Conservation (phyloP, 2,888 invertebrate genomes). For the Cyaniris semiargus region DNA sequence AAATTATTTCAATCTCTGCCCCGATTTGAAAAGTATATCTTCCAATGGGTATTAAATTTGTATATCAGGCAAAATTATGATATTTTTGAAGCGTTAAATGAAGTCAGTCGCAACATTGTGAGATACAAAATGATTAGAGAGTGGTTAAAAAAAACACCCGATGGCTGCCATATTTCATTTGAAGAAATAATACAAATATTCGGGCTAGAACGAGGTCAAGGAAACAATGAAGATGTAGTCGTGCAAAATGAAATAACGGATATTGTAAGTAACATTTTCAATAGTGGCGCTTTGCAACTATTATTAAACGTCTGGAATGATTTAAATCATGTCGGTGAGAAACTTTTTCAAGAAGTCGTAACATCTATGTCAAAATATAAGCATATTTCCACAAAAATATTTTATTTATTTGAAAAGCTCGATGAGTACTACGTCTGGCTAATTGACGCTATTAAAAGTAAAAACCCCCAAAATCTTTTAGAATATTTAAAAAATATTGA, state of each 20-base stretch:
- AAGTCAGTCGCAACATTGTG: neutral
- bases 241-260: neutral
- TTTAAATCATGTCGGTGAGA: constrained; percentile 25
- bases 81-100: constrained; percentile 23
- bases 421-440: constrained; percentile 10
- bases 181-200: constrained; percentile 28
- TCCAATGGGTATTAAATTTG: constrained; percentile 20
- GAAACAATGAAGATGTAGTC: neutral
- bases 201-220: neutral
- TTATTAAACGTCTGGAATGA: neutral
- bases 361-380: constrained; percentile 24
- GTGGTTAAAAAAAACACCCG: constrained; percentile 11
- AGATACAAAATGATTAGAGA: neutral
- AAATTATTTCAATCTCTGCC: constrained; percentile 12
- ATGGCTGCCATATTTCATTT: neutral
- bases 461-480: neutral
- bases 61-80: constrained; percentile 29
- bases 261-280: neutral
- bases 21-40: constrained; percentile 8
- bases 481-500: constrained; percentile 23
- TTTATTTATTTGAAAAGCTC: neutral
- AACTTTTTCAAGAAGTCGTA: neutral
- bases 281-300: neutral
- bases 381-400: constrained; percentile 22
- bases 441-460: constrained; percentile 6